Evolutionary conservation across 2,797 vertebrate species (phyloP).

Genomic region (Emys orbicularis): DNA sequence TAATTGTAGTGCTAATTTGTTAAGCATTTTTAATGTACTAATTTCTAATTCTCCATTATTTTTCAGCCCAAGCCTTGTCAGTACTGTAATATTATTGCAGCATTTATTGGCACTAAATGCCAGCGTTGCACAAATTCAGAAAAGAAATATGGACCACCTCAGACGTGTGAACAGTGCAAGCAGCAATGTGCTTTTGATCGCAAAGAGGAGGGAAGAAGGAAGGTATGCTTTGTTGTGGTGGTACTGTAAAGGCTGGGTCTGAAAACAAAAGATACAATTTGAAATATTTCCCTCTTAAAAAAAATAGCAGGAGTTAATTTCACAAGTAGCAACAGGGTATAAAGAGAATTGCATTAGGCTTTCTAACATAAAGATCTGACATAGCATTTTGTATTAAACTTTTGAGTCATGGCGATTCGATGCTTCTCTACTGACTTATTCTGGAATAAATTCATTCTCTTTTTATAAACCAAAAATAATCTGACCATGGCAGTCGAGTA

Average conservation of each 20-base stretch:
- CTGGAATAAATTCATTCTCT: neutral
- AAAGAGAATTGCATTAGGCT: neutral
- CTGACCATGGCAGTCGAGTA: neutral
- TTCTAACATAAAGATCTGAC: neutral
- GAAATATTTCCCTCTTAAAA: neutral
- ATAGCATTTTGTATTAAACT: neutral
- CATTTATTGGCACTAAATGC: constrained; percentile 98
- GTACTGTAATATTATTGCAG: constrained; percentile 99
- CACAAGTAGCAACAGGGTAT: neutral
- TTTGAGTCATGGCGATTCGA: neutral
- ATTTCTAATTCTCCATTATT: constrained; percentile 44
- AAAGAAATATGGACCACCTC: constrained; percentile 98
- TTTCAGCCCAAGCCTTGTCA: constrained; percentile 97
- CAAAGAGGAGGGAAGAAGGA: constrained; percentile 96
- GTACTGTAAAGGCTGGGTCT: neutral
- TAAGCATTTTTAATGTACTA: neutral
- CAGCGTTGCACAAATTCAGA: constrained; percentile 99
- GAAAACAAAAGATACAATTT: neutral
- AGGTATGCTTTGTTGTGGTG: constrained; percentile 81
- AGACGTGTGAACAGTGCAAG: constrained; percentile 98
- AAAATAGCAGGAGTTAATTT: neutral
- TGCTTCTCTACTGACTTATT: neutral
- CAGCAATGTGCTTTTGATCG: constrained; percentile 98
- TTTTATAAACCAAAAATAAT: neutral
- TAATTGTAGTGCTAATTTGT: neutral